These are phyloP conservation scores for Engystomops pustulosus DNA, from an alignment of 2,113 vertebrate genomes.

Conservation along the genomic window DNA sequence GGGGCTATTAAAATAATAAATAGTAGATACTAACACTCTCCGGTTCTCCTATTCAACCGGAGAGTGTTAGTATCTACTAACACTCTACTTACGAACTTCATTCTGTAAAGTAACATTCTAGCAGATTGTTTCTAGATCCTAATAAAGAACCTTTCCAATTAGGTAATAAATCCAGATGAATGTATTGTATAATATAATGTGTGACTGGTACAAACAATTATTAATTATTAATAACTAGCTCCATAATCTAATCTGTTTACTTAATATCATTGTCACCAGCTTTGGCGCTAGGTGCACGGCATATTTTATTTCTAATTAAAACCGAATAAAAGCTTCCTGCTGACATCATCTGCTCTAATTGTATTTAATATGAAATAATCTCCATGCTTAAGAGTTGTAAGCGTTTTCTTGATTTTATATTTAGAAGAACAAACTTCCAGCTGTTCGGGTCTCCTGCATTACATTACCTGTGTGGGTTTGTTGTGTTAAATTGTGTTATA, in stretches of 20 bases:
- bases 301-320: constrained; percentile 55
- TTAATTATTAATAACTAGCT: constrained; percentile 37
- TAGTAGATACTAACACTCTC: too few species aligned
- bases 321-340: constrained; percentile 52
- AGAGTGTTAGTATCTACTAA: too few species aligned
- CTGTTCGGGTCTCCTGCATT: constrained; percentile 12
- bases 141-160: constrained; percentile 2
- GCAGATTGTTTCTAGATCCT: neutral
- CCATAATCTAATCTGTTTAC: constrained; percentile 49
- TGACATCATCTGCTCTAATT: constrained; percentile 51
- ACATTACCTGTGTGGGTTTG: constrained; percentile 42
- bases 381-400: constrained; percentile 27
- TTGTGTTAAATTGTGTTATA: neutral
- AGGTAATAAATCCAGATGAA: neutral
- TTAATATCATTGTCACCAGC: constrained; percentile 32
- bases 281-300: constrained; percentile 6
- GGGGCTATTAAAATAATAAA: too few species aligned
- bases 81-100: too few species aligned
- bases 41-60: too few species aligned
- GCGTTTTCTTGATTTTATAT: constrained; percentile 28
- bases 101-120: too few species aligned
- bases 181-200: constrained; percentile 14
- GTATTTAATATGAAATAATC: constrained; percentile 52
- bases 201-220: constrained; percentile 33
- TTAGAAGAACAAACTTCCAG: constrained; percentile 32